Evolutionary conservation across 2,797 vertebrate species (phyloP), one percentile per base, ranked within the genome.

Genomic region (Oreonectes daqikongensis): DNA sequence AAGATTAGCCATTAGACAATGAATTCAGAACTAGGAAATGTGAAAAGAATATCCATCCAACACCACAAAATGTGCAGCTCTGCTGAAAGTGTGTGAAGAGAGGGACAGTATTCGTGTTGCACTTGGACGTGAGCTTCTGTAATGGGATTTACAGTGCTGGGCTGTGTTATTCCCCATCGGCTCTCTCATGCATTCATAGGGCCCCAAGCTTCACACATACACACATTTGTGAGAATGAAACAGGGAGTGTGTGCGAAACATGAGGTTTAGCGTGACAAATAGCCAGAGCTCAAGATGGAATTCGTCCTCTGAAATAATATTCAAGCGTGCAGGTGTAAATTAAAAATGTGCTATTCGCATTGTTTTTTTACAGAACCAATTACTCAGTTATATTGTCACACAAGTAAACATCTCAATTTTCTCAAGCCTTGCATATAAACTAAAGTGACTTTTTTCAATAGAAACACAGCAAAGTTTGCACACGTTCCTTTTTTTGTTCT

Each of bases 81-180:
- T 69, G 15, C 42, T 63, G 65, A 32, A 69, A 44, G 65, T 30
- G 12, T 30, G 60, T 66, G 80, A 35, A 70, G 57, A 72, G 71
- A 77, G 38, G 69, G 42, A 74, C 60, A 75, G 83, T 85, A 87
- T 89, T 87, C 78, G 38, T 75, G 79, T 84, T 84, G 80, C 84
- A 80, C 83, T 88, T 86, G 83, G 88, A 88, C 83, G 84, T 79
- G 75, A 77, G 85, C 83, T 83, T 81, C 78, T 83, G 85, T 89
- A 88, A 88, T 59, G 79, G 90, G 86, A 90, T 85, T 86, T 55
- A 57, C 84, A 79, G 84, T 84, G 59, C 82, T 15, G 74, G 70
- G 42, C 66, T 26, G 86, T 77, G 85, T 81, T 88, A 89, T 90
- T 87, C 85, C 87, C 85, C 40, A 60, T 59, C 52, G 50, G 40